phyloP scores from a whole-genome alignment of 2,797 vertebrate genomes.

The Lindbergichthys nudifrons region DNA sequence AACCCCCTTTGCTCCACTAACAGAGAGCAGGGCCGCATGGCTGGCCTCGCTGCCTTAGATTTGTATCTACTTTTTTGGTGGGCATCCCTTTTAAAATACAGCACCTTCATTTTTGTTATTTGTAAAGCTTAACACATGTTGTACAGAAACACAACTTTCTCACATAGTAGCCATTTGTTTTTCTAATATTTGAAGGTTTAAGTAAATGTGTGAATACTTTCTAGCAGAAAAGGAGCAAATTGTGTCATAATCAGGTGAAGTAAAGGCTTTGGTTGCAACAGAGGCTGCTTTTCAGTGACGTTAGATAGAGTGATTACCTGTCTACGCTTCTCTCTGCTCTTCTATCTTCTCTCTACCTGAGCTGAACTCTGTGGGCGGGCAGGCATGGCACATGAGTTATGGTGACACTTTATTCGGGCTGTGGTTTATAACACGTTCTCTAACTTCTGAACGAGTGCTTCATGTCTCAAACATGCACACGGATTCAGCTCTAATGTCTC shows the following conservation, averaged over 20 bases:
- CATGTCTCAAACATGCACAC: not conserved
- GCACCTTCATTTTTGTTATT: constrained; percentile 3
- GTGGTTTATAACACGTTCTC: constrained; percentile 45
- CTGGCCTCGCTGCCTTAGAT: constrained; percentile 62
- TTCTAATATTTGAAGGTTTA: not conserved
- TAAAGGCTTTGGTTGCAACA: constrained; percentile 18
- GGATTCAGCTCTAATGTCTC: not conserved
- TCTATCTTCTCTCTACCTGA: constrained; percentile 36
- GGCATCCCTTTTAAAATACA: constrained; percentile 33
- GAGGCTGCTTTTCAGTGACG: constrained; percentile 40
- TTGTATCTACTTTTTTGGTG: not conserved
- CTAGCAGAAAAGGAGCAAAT: not conserved
- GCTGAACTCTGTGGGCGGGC: constrained; percentile 35
- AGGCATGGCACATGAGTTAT: constrained; percentile 18
- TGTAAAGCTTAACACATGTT: constrained; percentile 7
- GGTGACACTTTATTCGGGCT: constrained; percentile 38
- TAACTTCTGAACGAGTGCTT: constrained; percentile 8
- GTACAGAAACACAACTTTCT: not conserved
- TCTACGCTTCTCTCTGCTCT: constrained; percentile 38
- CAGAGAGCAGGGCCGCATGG: constrained; percentile 78
- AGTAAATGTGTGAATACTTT: not conserved
- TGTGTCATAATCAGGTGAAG: constrained; percentile 25
- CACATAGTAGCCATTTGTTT: not conserved
- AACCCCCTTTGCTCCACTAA: constrained; percentile 73
- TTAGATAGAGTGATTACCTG: constrained; percentile 9